These are phyloP conservation scores for Notodonta ziczac DNA, from an alignment of 2,888 invertebrate species.

Conservation along the genomic window DNA sequence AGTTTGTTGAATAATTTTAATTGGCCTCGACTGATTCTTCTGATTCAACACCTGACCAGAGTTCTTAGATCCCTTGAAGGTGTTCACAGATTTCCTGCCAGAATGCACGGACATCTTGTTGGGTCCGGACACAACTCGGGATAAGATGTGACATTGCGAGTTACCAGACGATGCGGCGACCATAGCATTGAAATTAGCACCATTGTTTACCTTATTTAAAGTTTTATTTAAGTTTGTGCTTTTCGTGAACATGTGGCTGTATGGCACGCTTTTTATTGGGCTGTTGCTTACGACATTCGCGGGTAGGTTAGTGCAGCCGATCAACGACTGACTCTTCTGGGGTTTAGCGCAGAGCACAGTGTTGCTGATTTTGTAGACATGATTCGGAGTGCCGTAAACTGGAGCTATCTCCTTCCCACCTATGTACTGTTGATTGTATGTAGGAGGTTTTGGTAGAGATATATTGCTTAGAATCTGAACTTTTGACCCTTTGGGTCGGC, in stretches of 20 bases:
- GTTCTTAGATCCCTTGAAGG: constrained; percentile 71
- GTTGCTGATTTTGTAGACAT: constrained; percentile 75
- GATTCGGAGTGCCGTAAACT: constrained; percentile 73
- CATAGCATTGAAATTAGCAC: constrained; percentile 78
- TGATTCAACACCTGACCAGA: constrained; percentile 61
- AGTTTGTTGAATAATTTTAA: constrained; percentile 83
- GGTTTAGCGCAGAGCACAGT: constrained; percentile 74
- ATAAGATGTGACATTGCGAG: constrained; percentile 78
- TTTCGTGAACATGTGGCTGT: constrained; percentile 74
- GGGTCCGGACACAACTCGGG: constrained; percentile 78
- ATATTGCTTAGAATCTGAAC: constrained; percentile 82
- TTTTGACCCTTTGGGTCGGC: constrained; percentile 72
- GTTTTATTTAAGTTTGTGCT: constrained; percentile 74
- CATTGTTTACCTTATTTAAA: constrained; percentile 75
- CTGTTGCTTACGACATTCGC: constrained; percentile 69
- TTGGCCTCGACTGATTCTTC: constrained; percentile 78
- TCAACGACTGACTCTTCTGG: constrained; percentile 71
- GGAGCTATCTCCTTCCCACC: constrained; percentile 69
- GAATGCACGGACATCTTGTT: constrained; percentile 80
- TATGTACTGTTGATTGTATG: constrained; percentile 71
- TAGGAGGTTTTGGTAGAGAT: constrained; percentile 73
- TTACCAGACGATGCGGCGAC: constrained; percentile 71
- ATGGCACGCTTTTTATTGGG: constrained; percentile 74
- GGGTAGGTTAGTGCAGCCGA: constrained; percentile 68
- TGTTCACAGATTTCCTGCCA: constrained; percentile 71